Conservation (phyloP, 2,797 vertebrate species). For the Carcharodon carcharias region DNA sequence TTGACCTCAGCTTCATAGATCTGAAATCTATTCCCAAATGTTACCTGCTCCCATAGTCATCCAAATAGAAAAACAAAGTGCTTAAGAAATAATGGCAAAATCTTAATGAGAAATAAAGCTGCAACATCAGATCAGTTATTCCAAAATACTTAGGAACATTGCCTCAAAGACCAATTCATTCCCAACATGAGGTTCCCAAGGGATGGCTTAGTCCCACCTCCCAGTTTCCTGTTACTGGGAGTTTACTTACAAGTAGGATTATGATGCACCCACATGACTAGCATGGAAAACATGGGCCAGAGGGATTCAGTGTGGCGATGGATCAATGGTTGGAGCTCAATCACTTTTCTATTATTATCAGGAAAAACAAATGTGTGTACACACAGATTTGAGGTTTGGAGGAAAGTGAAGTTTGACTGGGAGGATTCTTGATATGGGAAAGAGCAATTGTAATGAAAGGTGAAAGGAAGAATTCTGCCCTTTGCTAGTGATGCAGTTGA, state of each 20-base stretch:
- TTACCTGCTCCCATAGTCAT: background rate
- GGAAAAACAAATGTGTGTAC: background rate
- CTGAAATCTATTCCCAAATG: background rate
- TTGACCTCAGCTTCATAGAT: background rate
- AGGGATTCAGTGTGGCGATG: background rate
- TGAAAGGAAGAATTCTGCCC: background rate
- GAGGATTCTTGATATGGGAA: background rate
- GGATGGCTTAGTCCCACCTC: background rate
- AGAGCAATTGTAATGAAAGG: background rate
- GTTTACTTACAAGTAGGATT: background rate
- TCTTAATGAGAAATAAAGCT: background rate
- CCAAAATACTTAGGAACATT: background rate
- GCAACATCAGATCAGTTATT: background rate
- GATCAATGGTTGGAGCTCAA: background rate
- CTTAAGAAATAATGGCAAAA: background rate
- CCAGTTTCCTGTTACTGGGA: background rate
- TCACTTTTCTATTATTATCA: background rate
- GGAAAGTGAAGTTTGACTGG: background rate
- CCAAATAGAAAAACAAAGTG: background rate
- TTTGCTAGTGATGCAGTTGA: background rate
- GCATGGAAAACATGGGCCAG: background rate
- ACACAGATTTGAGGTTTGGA: background rate
- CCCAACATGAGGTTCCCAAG: background rate
- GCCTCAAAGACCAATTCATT: background rate
- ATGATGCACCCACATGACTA: background rate